Conservation (phyloP, 1,140 invertebrate species). For the Dryas iulia region DNA sequence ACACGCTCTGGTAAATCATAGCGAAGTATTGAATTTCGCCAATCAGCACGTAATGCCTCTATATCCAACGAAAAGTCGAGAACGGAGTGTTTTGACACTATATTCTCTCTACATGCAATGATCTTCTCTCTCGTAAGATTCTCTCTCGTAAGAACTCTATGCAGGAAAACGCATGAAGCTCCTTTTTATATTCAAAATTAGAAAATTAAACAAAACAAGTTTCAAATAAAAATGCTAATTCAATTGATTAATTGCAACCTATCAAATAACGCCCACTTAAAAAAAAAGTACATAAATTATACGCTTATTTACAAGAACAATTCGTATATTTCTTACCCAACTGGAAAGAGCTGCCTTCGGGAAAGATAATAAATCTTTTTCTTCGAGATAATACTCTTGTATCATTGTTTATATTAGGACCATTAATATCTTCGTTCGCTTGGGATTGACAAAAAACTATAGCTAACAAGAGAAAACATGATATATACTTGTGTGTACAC, state of each 20-base stretch:
- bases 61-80: too few relatives aligned
- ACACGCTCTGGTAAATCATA: too few relatives aligned
- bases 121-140: too few relatives aligned
- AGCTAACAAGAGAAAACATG: background rate
- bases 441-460: slow-evolving; percentile 13
- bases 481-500: background rate
- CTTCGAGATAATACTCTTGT: slow-evolving; percentile 80
- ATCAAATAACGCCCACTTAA: background rate
- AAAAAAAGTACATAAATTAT: slow-evolving; percentile 7
- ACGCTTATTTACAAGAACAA: slow-evolving; percentile 7
- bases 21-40: too few relatives aligned
- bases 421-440: background rate
- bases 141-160: too few relatives aligned
- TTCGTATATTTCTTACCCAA: slow-evolving; percentile 81
- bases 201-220: too few relatives aligned
- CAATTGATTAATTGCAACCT: background rate
- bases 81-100: too few relatives aligned
- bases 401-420: slow-evolving; percentile 18
- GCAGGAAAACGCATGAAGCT: too few relatives aligned
- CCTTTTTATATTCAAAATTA: too few relatives aligned
- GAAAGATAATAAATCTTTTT: slow-evolving; percentile 88
- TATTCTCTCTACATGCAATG: too few relatives aligned
- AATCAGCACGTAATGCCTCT: too few relatives aligned
- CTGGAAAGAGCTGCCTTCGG: slow-evolving; percentile 88
- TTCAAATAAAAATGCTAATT: background rate